phyloP scores from a whole-genome alignment of 2,113 vertebrate genomes.

The Chitala chitala region DNA sequence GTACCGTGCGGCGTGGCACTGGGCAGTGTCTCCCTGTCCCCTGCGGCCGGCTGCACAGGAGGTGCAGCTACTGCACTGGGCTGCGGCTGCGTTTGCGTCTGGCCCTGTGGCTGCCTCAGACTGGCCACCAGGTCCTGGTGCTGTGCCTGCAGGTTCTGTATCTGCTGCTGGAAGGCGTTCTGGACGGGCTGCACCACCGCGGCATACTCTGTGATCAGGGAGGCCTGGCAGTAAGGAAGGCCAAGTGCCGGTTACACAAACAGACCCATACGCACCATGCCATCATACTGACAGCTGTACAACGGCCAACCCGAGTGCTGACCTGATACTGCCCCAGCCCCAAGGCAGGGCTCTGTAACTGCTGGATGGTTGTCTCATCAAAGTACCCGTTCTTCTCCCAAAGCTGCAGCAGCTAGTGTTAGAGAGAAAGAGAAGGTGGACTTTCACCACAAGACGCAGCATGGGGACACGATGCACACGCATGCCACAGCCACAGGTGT shows the following conservation, averaged over 20 bases:
- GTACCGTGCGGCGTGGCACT: slow-evolving; percentile 50
- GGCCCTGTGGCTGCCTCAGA: slow-evolving; percentile 77
- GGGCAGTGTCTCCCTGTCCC: slow-evolving; percentile 44
- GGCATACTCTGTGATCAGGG: slow-evolving; percentile 83
- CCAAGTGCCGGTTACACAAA: neutral
- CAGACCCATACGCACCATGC: neutral
- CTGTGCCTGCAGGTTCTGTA: slow-evolving; percentile 84
- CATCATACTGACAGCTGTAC: neutral
- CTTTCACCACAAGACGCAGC: neutral
- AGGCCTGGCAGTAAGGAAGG: slow-evolving; percentile 63
- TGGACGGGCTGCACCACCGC: slow-evolving; percentile 86
- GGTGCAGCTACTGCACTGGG: slow-evolving; percentile 47
- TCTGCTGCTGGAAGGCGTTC: slow-evolving; percentile 92
- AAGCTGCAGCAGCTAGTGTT: slow-evolving; percentile 78
- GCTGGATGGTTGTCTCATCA: slow-evolving; percentile 91
- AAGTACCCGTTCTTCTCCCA: slow-evolving; percentile 99
- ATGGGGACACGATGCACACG: neutral
- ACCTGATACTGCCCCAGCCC: slow-evolving; percentile 97
- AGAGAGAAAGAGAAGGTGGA: neutral
- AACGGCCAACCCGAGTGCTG: neutral
- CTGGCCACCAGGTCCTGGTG: slow-evolving; percentile 87
- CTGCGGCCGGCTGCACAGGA: slow-evolving; percentile 40
- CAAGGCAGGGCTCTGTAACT: slow-evolving; percentile 88
- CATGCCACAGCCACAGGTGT: neutral
- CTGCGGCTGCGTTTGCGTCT: slow-evolving; percentile 58